A percentile compares a stretch with the other conserved stretches of the same genome.
Conservation (phyloP, 1,140 invertebrate genomes). For the Protaetia brevitarsis region DNA sequence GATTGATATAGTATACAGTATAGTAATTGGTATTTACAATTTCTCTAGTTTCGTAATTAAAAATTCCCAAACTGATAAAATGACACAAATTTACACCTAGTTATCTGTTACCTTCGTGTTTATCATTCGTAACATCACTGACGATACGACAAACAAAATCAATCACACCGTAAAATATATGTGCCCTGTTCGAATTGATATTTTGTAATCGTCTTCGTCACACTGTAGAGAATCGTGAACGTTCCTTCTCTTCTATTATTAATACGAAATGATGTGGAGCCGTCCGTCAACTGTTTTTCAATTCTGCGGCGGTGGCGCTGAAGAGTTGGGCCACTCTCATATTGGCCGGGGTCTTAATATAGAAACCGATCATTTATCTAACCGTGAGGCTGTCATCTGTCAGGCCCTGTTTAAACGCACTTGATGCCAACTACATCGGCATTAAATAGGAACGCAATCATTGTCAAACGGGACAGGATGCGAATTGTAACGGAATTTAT, state of each 20-base stretch:
- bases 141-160: background rate
- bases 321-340: slow-evolving; percentile 7
- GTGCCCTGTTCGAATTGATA: background rate
- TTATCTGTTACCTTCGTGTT: no score
- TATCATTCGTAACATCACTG: no score
- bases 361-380: slow-evolving; percentile 39
- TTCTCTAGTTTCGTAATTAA: no score
- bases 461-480: background rate
- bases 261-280: slow-evolving; percentile 32
- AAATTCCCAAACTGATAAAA: no score
- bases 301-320: slow-evolving; percentile 20
- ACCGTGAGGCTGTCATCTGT: slow-evolving; percentile 36
- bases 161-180: background rate
- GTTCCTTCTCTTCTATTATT: slow-evolving; percentile 26
- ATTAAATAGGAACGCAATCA: slow-evolving; percentile 29
- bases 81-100: no score
- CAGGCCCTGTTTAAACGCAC: slow-evolving; percentile 31
- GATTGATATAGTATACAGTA: no score
- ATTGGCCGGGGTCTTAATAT: slow-evolving; percentile 33
- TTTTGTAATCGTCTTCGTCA: slow-evolving; percentile 16
- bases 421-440: slow-evolving; percentile 31
- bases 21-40: no score
- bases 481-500: slow-evolving; percentile 21
- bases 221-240: background rate
- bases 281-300: slow-evolving; percentile 30